phyloP scores from a whole-genome alignment of 2,888 invertebrate genomes.

The Hemaris fuciformis region DNA sequence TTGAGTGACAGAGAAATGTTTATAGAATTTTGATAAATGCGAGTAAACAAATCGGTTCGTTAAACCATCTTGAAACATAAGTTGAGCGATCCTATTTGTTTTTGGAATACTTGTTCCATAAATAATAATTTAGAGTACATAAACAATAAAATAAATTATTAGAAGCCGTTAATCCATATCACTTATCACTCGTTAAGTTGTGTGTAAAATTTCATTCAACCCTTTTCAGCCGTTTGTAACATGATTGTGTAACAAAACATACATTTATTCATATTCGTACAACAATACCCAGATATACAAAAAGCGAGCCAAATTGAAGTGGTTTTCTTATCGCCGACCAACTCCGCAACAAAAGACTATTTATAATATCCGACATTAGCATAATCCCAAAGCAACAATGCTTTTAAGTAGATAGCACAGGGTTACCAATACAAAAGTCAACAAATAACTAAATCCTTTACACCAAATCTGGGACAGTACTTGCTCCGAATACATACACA shows the following conservation, averaged over 20 bases:
- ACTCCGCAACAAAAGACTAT: neutral
- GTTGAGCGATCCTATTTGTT: no score
- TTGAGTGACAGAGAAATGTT: no score
- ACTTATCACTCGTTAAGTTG: no score
- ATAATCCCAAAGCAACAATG: neutral
- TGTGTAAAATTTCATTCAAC: no score
- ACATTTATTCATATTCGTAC: neutral
- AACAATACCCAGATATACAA: neutral
- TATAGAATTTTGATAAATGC: no score
- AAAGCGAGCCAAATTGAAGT: neutral
- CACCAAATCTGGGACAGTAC: neutral
- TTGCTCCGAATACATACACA: neutral
- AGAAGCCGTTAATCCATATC: no score
- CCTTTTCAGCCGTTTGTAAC: no score
- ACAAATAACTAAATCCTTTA: neutral
- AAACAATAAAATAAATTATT: no score
- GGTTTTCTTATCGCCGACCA: neutral
- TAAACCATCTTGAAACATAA: no score
- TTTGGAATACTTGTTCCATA: no score
- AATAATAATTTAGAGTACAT: no score
- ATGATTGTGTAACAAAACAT: neutral
- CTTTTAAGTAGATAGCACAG: neutral
- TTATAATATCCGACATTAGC: neutral
- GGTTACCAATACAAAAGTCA: neutral
- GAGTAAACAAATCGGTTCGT: no score